Evolutionary conservation across 1,140 invertebrate species (phyloP).

Genomic region (Hestina assimilis): DNA sequence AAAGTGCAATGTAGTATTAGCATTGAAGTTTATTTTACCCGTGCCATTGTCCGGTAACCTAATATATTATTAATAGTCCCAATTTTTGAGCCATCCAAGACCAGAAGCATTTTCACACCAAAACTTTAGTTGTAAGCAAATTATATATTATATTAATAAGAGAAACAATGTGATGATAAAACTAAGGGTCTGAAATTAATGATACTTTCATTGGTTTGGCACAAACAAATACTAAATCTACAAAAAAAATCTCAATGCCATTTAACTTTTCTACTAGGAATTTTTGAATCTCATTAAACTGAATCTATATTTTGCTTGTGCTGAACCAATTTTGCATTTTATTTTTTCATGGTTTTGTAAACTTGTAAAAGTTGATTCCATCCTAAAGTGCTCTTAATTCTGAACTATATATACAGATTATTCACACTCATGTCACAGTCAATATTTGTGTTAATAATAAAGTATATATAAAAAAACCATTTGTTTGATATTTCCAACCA

Average conservation of each 20-base stretch:
- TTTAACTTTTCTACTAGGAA: conserved; percentile 3
- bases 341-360: conserved; percentile 53
- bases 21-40: conserved; percentile 43
- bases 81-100: conserved; percentile 21
- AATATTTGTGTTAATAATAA: conserved; percentile 73
- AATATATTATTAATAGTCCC: not conserved
- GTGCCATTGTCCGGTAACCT: conserved; percentile 56
- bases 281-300: conserved; percentile 25
- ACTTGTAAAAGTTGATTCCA: conserved; percentile 70
- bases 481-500: conserved; percentile 30
- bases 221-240: conserved; percentile 39
- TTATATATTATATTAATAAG: conserved; percentile 25
- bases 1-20: conserved; percentile 55
- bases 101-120: conserved; percentile 19
- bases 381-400: conserved; percentile 76
- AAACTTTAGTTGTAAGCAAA: conserved; percentile 31
- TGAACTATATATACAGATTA: conserved; percentile 61
- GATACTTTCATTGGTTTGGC: conserved; percentile 56
- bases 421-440: conserved; percentile 61
- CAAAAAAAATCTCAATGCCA: not conserved
- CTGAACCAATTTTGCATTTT: conserved; percentile 53
- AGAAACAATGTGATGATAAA: conserved; percentile 69
- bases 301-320: conserved; percentile 35
- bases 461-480: conserved; percentile 48
- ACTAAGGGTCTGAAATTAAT: conserved; percentile 62